Evolutionary conservation across 2,888 invertebrate genomes (phyloP).

Genomic region (Neelides folsomi): DNA sequence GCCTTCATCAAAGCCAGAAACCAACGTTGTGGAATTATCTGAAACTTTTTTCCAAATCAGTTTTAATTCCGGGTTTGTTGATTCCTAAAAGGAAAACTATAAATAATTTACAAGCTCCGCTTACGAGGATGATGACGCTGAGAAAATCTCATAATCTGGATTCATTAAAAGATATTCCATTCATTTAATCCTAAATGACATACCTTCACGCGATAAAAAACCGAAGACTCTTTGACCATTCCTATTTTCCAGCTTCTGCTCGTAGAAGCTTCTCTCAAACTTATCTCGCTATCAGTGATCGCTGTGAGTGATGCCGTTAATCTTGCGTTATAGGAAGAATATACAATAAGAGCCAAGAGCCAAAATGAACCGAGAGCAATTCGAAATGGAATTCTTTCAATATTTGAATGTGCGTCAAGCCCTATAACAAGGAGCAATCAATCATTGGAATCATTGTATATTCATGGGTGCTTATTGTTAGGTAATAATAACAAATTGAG

Average conservation of each 20-base stretch:
- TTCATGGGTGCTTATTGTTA: no score
- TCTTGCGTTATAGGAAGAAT: slow-evolving; percentile 26
- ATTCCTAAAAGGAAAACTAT: slow-evolving; percentile 13
- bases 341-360: slow-evolving; percentile 26
- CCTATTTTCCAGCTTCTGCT: slow-evolving; percentile 27
- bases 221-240: slow-evolving; percentile 22
- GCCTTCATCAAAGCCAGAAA: slow-evolving; percentile 21
- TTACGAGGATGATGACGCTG: not conserved
- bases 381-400: slow-evolving; percentile 21
- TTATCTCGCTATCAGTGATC: slow-evolving; percentile 17
- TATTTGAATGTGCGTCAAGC: slow-evolving; percentile 20
- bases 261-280: slow-evolving; percentile 21
- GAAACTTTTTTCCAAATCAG: slow-evolving; percentile 18
- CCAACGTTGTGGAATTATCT: slow-evolving; percentile 18
- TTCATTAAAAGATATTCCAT: not conserved
- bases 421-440: no score
- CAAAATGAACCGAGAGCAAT: slow-evolving; percentile 27
- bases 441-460: no score
- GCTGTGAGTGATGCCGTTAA: slow-evolving; percentile 29
- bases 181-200: not conserved
- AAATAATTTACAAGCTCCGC: not conserved
- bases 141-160: not conserved
- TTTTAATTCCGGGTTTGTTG: slow-evolving; percentile 17
- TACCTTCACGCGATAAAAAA: slow-evolving; percentile 27
- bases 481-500: no score